These are phyloP conservation scores for Denticeps clupeoides DNA, from an alignment of 2,797 vertebrate species.

Conservation along the genomic window DNA sequence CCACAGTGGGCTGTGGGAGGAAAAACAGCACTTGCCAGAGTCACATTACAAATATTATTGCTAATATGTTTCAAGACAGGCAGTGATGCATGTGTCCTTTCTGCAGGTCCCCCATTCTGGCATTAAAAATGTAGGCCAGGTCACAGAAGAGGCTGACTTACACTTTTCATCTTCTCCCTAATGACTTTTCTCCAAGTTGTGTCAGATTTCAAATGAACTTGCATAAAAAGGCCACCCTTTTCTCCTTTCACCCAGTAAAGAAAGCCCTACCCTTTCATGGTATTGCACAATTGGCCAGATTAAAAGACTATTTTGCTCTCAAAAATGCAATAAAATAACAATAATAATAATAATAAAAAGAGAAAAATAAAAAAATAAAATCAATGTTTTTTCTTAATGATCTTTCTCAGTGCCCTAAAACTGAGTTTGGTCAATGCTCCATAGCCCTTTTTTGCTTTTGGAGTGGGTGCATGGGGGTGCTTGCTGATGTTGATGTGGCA, in stretches of 20 bases:
- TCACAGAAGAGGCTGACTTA: conserved; percentile 21
- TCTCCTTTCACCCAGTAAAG: conserved; percentile 7
- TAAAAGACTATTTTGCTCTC: no score
- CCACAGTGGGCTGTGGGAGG: conserved; percentile 25
- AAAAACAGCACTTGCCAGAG: conserved; percentile 37
- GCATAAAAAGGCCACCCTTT: conserved; percentile 25
- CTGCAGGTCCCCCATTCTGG: conserved; percentile 21
- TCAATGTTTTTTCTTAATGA: no score
- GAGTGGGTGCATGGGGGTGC: no score
- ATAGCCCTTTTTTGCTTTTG: no score
- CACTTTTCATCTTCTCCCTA: conserved; percentile 13
- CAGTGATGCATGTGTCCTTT: conserved; percentile 35
- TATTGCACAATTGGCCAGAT: no score
- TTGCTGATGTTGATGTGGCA: conserved; percentile 22
- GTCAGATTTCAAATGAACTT: conserved; percentile 15
- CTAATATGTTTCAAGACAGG: conserved; percentile 37
- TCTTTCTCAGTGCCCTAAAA: no score
- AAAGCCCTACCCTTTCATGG: no score
- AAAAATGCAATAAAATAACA: no score
- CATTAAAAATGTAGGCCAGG: conserved; percentile 33
- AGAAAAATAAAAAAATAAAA: no score
- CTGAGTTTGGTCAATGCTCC: no score
- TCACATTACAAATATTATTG: conserved; percentile 35
- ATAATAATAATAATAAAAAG: no score
- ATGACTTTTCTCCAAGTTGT: conserved; percentile 37